Base-by-base conservation (phyloP, 1,140 invertebrate species). In the Lucilia cuprina region DNA sequence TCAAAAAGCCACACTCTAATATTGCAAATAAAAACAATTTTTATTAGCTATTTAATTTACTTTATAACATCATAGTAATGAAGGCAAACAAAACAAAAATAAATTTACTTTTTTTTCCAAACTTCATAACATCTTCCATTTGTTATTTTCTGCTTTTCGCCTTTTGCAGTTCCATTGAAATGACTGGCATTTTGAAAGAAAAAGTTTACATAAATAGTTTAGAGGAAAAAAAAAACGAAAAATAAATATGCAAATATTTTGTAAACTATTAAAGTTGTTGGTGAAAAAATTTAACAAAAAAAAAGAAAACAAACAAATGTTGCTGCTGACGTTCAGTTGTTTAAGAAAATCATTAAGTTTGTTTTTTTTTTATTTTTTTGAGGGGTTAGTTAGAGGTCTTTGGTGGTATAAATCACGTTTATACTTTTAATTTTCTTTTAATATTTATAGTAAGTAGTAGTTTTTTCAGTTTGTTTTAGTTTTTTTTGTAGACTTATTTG, bases 41-140 rank as follows among this genome's bases (percentile, higher is more conserved):
- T 78, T 78, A 78, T 78, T 78, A 47, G 75, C 75, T 41, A 34
- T 78, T 78, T 78, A 47, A 47, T 78, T 78, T 78, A 78, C 75
- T 19, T 47, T 13, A n/a, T n/a, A 78, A 55, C 50, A 55, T 41
- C 41, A 41, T 41, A n/a, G n/a, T n/a, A 41, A 41, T 41, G 41
- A 41, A 41, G 41, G 17, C 12, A 55, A 55, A 13, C 9, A 55
- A 41, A 41, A 55, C 0, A 12, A 55, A 55, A 17, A 55, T 55
- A 55, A 55, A 55, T 55, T 55, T 55, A 55, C 50, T 55, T 55
- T 41, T 41, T 55, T n/a, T n/a, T n/a, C n/a, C n/a, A n/a, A 55
- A 55, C 50, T 55, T n/a, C 5, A 55, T 41, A 41, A 41, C 41
- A 55, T 55, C 50, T 55, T 55, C 50, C 65, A 70, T 70, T 70